Conservation (phyloP, 2,113 vertebrate genomes). For the Mirza zaza region DNA sequence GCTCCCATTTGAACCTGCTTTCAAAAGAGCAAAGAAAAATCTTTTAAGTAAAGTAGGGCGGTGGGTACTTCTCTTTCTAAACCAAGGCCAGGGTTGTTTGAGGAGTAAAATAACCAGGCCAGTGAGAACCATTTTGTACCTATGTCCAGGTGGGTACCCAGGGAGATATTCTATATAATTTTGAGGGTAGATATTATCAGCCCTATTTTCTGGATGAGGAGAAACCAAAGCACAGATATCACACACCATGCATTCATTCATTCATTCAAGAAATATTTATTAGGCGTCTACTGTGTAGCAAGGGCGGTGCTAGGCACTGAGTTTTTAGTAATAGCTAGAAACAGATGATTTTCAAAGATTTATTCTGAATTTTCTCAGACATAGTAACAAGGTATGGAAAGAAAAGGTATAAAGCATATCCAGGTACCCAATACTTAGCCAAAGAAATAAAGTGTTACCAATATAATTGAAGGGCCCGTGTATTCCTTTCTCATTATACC, state of each 20-base stretch:
- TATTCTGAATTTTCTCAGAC: not conserved
- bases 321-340: not conserved
- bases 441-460: not conserved
- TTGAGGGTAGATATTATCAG: not conserved
- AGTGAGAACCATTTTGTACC: not conserved
- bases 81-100: slow-evolving; percentile 63
- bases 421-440: not conserved
- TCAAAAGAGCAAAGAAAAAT: slow-evolving; percentile 75
- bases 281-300: not conserved
- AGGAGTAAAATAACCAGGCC: not conserved
- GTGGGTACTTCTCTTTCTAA: slow-evolving; percentile 67
- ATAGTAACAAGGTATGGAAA: not conserved
- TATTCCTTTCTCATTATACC: not conserved
- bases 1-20: slow-evolving; percentile 79
- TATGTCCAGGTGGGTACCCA: not conserved
- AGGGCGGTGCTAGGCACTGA: not conserved
- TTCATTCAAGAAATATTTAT: not conserved
- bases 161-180: not conserved
- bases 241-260: not conserved
- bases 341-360: not conserved
- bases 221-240: not conserved
- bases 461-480: not conserved
- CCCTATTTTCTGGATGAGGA: not conserved
- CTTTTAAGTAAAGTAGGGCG: slow-evolving; percentile 78
- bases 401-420: not conserved